phyloP scores from a whole-genome alignment of 2,113 vertebrate genomes.

The Asarcornis scutulata region DNA sequence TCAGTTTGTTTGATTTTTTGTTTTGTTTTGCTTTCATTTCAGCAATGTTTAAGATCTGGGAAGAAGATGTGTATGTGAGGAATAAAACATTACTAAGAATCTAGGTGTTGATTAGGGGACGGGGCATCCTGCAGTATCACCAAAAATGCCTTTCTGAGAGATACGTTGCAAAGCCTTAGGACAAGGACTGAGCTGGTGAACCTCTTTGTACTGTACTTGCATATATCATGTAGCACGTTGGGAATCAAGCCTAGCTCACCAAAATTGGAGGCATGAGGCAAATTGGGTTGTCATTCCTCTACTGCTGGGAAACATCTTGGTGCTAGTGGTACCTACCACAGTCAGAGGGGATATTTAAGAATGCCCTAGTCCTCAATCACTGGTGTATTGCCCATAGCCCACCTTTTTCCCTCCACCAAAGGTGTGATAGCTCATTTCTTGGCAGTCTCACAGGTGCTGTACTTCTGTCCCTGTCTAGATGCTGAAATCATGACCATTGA shows the following conservation, averaged over 20 bases:
- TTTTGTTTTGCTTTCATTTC: neutral
- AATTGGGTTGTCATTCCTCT: neutral
- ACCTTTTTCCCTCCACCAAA: neutral
- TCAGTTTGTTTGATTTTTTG: neutral
- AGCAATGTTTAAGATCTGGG: neutral
- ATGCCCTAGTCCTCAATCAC: neutral
- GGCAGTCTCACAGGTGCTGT: neutral
- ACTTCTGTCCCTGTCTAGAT: neutral
- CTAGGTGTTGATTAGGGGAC: neutral
- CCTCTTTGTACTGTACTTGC: neutral
- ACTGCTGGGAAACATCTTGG: neutral
- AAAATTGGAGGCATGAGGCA: neutral
- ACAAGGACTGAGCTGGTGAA: neutral
- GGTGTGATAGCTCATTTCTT: neutral
- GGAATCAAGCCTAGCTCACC: neutral
- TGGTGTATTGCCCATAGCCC: neutral
- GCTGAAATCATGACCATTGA: neutral
- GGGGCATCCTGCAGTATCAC: neutral
- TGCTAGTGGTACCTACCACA: neutral
- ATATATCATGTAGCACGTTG: neutral
- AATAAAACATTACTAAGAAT: neutral
- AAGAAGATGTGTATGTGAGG: neutral
- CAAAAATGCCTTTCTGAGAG: neutral
- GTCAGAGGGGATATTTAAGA: neutral
- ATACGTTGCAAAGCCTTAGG: neutral